Conservation (phyloP, 2,113 vertebrate genomes). For the Orientallactaga bullata region DNA sequence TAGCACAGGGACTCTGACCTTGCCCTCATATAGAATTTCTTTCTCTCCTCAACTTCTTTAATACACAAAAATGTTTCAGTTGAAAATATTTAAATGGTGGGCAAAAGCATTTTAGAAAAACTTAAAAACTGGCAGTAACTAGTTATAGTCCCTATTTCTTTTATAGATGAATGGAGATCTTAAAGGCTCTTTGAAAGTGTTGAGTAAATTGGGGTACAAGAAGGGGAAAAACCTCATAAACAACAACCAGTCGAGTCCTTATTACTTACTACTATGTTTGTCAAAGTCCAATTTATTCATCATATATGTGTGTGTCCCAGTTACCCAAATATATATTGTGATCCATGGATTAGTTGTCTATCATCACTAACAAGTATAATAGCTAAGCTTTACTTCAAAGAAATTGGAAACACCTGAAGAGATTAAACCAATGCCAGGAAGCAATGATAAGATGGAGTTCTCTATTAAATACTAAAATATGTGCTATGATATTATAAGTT, state of each 20-base stretch:
- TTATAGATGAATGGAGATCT: not conserved
- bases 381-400: not conserved
- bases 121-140: not conserved
- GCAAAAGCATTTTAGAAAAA: not conserved
- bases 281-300: too few relatives aligned
- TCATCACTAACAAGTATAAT: not conserved
- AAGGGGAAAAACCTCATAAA: too few relatives aligned
- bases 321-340: not conserved
- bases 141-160: not conserved
- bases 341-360: not conserved
- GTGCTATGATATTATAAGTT: not conserved
- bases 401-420: not conserved
- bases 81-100: not conserved
- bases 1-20: not conserved
- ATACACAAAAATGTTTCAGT: too few relatives aligned
- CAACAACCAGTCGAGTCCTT: too few relatives aligned
- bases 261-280: too few relatives aligned
- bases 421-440: not conserved
- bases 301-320: not conserved
- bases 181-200: not conserved
- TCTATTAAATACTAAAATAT: not conserved
- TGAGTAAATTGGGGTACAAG: not conserved
- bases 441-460: too few relatives aligned
- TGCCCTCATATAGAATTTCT: not conserved
- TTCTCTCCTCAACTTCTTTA: not conserved